phyloP scores from a whole-genome alignment of 2,113 vertebrate genomes.

The Hassar affinis region DNA sequence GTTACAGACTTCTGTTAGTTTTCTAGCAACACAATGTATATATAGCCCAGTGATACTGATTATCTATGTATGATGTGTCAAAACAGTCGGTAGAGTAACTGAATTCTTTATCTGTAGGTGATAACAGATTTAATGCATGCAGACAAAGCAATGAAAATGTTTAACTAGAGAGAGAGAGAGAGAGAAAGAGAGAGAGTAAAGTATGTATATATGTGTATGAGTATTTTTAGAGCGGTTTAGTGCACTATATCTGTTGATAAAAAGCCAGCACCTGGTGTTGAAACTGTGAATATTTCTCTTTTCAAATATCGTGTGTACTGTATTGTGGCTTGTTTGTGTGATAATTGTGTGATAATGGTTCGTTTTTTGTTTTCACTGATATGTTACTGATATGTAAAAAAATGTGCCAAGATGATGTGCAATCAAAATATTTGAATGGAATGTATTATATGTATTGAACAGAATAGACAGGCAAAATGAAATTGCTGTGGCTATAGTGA shows the following conservation, averaged over 20 bases:
- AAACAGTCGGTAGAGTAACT: not conserved
- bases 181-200: no score
- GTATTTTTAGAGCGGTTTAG: conserved; percentile 40
- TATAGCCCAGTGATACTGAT: no score
- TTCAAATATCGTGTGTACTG: conserved; percentile 54
- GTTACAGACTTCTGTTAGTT: no score
- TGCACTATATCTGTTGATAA: conserved; percentile 47
- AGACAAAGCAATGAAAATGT: conserved; percentile 14
- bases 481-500: not conserved
- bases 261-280: conserved; percentile 47
- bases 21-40: no score
- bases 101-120: conserved; percentile 38
- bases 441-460: conserved; percentile 4
- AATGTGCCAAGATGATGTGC: not conserved
- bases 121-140: conserved; percentile 19
- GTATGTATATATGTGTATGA: not conserved
- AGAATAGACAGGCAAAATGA: not conserved
- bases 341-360: not conserved
- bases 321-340: conserved; percentile 49
- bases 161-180: not conserved
- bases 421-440: conserved; percentile 11
- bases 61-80: no score
- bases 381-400: not conserved
- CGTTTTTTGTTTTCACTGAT: not conserved
- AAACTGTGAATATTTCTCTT: conserved; percentile 68